phyloP scores from a whole-genome alignment of 2,888 invertebrate genomes.

The Sinodicranocentrus sp. region DNA sequence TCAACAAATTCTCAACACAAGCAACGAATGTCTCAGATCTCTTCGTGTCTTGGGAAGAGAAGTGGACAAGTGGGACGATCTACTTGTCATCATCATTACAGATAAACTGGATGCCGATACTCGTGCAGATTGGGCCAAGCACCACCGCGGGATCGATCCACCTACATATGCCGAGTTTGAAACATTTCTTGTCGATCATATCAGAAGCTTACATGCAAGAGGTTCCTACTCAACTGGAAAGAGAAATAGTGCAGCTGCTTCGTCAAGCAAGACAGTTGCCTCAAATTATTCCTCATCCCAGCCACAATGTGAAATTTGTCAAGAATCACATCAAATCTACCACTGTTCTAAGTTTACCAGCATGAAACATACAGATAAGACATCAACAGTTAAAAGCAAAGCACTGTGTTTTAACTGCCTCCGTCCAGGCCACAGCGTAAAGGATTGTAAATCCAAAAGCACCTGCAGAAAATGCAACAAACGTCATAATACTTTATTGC shows the following conservation, averaged over 20 bases:
- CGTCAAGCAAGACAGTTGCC: background rate
- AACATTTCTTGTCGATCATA: conserved; percentile 22
- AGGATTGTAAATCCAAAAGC: conserved; percentile 1
- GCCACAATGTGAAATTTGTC: conserved; percentile 2
- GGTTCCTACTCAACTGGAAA: background rate
- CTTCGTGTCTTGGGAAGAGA: conserved; percentile 28
- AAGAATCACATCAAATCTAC: conserved; percentile 16
- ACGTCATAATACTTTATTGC: conserved; percentile 32
- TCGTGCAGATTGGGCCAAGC: conserved; percentile 32
- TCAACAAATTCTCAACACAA: conserved; percentile 7
- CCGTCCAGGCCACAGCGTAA: conserved; percentile 15
- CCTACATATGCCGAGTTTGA: conserved; percentile 30
- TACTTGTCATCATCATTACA: conserved; percentile 11
- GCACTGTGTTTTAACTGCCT: conserved; percentile 53
- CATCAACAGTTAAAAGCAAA: background rate
- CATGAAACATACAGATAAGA: background rate
- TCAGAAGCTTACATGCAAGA: conserved; percentile 24
- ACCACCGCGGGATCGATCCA: background rate
- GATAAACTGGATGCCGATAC: conserved; percentile 42
- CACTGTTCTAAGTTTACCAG: conserved; percentile 25
- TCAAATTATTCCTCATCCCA: conserved; percentile 26
- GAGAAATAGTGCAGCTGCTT: background rate
- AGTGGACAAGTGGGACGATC: conserved; percentile 25
- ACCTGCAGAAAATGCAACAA: conserved; percentile 26
- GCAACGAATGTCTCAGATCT: background rate